phyloP scores from a whole-genome alignment of 2,888 invertebrate species.

The Julus scandinavius region DNA sequence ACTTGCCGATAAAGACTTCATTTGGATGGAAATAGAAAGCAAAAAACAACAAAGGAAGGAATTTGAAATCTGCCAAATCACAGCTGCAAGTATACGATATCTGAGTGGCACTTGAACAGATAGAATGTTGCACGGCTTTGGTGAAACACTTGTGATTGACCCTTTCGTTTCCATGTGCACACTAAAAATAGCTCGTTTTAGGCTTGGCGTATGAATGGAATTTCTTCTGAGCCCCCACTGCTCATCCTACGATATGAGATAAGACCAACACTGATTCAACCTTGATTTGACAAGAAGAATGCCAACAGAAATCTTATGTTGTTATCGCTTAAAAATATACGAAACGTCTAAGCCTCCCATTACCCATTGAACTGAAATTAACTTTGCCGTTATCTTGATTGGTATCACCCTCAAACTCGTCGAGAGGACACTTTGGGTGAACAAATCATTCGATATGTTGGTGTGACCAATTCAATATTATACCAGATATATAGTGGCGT shows the following conservation, averaged over 20 bases:
- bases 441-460: background rate
- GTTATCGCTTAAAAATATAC: background rate
- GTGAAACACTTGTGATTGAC: background rate
- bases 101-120: too few relatives aligned
- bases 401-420: background rate
- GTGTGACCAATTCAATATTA: background rate
- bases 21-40: too few relatives aligned
- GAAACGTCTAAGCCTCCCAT: background rate
- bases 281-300: background rate
- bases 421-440: background rate
- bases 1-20: too few relatives aligned
- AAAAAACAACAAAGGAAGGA: too few relatives aligned
- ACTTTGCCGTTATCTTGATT: background rate
- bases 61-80: too few relatives aligned
- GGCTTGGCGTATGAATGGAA: background rate
- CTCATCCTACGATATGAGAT: background rate
- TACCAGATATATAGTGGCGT: background rate
- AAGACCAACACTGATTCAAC: background rate
- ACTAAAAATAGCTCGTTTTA: background rate
- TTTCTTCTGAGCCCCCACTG: slow-evolving; percentile 2
- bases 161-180: background rate
- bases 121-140: too few relatives aligned
- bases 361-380: background rate
- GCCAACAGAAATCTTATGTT: background rate
- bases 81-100: too few relatives aligned